Evolutionary conservation across 2,888 invertebrate species (phyloP), one percentile per base, ranked within the genome.

Genomic region (Hypercompe scribonia): DNA sequence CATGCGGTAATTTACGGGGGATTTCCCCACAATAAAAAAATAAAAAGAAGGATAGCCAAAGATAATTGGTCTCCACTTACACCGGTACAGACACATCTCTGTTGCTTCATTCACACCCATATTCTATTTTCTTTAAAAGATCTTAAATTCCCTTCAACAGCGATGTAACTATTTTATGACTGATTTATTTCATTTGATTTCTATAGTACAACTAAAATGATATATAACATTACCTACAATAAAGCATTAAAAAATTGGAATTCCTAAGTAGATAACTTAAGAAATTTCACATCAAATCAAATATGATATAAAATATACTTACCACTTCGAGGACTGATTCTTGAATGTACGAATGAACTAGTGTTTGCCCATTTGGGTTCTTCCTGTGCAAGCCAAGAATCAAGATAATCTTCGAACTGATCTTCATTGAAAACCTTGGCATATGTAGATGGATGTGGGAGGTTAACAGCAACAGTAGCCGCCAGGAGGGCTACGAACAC

Each of bases 361-460:
- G 90, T 77, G 77, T 92, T 94, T n/a, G 74, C 81, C 82, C 82
- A 86, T 72, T 87, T 91, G 2, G 77, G 74, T 77, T 94, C 85
- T 82, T 94, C 91, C n/a, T 84, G 75, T 65, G 84, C 91, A 18
- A 96, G 88, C 94, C 94, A 96, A 15, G 81, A 79, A 68, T 95
- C 95, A 11, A 95, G 88, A 72, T 95, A 95, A 73, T 95, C 95
- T 78, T 96, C 95, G 74, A 95, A 96, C 21, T 94, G 93, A 3
- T 96, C 94, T 87, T 96, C 96, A 69, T 87, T 89, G 46, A 95
- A 89, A 54, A 91, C 78, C 67, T 92, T 82, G 3, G 92, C 94
- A 34, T 95, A 81, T 15, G 94, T 85, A 5, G 90, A 89, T 1
- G 95, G 96, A 72, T 93, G 92, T 4, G 92, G 91, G 68, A 92